phyloP scores from a whole-genome alignment of 1,140 invertebrate species.

The Parapsyche elsis region DNA sequence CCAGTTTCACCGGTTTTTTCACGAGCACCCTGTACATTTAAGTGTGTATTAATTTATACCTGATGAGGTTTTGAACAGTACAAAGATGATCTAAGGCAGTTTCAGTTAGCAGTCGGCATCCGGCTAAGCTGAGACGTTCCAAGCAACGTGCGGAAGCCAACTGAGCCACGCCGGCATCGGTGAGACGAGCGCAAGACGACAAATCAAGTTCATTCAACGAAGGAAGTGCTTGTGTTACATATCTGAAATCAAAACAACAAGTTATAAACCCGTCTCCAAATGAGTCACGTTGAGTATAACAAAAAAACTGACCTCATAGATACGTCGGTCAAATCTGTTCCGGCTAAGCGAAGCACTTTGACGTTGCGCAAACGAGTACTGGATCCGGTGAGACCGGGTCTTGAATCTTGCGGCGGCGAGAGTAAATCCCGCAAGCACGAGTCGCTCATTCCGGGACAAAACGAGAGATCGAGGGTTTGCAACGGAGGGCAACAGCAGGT shows the following conservation, averaged over 20 bases:
- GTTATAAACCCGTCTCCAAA: not conserved
- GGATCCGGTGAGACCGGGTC: conserved; percentile 84
- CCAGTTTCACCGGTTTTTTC: no score
- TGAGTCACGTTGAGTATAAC: not conserved
- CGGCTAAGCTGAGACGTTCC: conserved; percentile 78
- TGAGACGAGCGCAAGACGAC: conserved; percentile 86
- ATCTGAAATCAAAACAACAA: conserved; percentile 56
- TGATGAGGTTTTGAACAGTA: conserved; percentile 69
- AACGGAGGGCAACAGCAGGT: conserved; percentile 87
- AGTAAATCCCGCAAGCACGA: conserved; percentile 83
- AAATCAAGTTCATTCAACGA: conserved; percentile 80
- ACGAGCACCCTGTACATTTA: no score
- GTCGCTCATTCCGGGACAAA: conserved; percentile 78
- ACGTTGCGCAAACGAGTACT: conserved; percentile 83
- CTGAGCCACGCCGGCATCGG: conserved; percentile 89
- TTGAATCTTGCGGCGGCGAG: conserved; percentile 84
- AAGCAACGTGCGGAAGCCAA: conserved; percentile 74
- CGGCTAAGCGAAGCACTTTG: conserved; percentile 79
- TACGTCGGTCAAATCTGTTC: conserved; percentile 90
- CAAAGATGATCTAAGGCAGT: conserved; percentile 81
- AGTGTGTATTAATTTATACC: conserved; percentile 56
- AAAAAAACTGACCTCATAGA: conserved; percentile 71
- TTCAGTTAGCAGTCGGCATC: conserved; percentile 86
- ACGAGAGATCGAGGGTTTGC: conserved; percentile 78
- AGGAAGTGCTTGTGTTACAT: conserved; percentile 82